Conservation (phyloP, 2,113 vertebrate species). For the Campylomormyrus tamandua region DNA sequence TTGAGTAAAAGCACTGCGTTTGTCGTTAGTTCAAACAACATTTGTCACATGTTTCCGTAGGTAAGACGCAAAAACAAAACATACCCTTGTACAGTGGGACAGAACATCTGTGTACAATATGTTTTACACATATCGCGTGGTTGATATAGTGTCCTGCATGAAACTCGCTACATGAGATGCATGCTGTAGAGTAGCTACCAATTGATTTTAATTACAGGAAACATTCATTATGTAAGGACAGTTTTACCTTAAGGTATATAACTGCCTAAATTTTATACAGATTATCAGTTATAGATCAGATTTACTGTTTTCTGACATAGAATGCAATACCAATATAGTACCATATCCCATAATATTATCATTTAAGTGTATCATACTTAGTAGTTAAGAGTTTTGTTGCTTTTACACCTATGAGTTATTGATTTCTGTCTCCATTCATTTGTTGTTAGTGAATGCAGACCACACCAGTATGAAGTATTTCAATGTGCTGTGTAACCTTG, state of each 20-base stretch:
- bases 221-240: not conserved
- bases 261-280: not conserved
- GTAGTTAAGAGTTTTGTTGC: not conserved
- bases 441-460: not conserved
- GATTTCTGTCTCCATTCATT: not conserved
- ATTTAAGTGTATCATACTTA: not conserved
- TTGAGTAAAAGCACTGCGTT: not conserved
- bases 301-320: not conserved
- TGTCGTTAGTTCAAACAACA: not conserved
- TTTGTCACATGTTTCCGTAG: not conserved
- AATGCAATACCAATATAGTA: not conserved
- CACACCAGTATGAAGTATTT: not conserved
- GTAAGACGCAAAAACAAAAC: not conserved
- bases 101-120: not conserved
- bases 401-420: constrained; percentile 2
- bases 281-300: not conserved
- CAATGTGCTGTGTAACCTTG: not conserved
- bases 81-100: not conserved
- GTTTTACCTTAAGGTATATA: not conserved
- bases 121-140: not conserved
- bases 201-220: not conserved
- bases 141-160: not conserved
- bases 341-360: not conserved
- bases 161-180: not conserved
- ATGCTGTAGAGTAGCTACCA: not conserved